Evolutionary conservation across 2,888 invertebrate genomes (phyloP).

Genomic region (Rhogogaster chlorosoma): DNA sequence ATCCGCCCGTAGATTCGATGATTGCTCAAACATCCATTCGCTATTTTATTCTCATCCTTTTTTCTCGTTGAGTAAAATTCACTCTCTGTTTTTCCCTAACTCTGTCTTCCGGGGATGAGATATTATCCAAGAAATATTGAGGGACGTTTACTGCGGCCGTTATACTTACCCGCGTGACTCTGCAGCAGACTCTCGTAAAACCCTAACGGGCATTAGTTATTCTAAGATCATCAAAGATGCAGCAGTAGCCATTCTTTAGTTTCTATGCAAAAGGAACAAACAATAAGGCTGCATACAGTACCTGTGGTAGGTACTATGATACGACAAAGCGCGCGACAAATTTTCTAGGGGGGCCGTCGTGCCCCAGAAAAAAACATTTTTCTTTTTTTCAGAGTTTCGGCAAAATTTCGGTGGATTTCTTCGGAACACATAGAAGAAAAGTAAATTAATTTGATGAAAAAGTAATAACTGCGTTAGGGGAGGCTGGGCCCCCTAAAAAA

Average conservation of each 20-base stretch:
- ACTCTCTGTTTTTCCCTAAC: not conserved
- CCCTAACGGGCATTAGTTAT: constrained; percentile 68
- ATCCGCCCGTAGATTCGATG: not conserved
- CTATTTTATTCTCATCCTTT: not conserved
- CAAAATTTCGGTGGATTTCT: too few species aligned
- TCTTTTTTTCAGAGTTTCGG: too few species aligned
- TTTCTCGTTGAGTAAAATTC: not conserved
- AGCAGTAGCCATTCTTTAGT: constrained; percentile 62
- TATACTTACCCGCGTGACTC: constrained; percentile 35
- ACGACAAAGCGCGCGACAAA: too few species aligned
- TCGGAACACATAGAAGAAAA: too few species aligned
- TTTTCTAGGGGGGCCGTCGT: too few species aligned
- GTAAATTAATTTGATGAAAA: too few species aligned
- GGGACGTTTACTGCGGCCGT: constrained; percentile 65
- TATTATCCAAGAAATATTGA: constrained; percentile 68
- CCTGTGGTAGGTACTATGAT: not conserved
- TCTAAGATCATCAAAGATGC: constrained; percentile 68
- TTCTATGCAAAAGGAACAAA: not conserved
- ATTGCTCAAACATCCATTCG: not conserved
- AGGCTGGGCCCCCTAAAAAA: too few species aligned
- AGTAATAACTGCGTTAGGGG: too few species aligned
- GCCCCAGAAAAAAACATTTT: too few species aligned
- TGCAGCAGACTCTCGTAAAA: constrained; percentile 58
- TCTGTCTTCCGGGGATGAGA: constrained; percentile 64
- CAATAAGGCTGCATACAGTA: not conserved